These are phyloP conservation scores for Cheumatopsyche charites DNA, from an alignment of 1,140 invertebrate genomes.

Conservation along the genomic window DNA sequence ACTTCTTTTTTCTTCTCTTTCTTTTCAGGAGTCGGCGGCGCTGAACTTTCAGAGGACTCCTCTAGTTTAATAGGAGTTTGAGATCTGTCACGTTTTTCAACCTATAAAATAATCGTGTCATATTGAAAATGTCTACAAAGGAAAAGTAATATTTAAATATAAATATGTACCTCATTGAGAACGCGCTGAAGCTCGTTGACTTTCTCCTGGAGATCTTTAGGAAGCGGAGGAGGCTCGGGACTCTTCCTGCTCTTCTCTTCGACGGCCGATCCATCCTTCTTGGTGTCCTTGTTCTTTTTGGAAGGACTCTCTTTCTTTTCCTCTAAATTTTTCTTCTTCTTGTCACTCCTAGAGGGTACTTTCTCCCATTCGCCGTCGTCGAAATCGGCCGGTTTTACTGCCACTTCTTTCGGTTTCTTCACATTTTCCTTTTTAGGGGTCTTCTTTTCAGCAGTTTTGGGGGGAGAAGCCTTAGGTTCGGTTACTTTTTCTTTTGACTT, in stretches of 20 bases:
- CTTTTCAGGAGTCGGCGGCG: constrained; percentile 51
- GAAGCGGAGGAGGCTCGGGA: constrained; percentile 48
- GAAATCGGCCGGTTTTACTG: constrained; percentile 73
- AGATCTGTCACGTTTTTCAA: constrained; percentile 55
- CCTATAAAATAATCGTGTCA: constrained; percentile 51
- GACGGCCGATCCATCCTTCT: constrained; percentile 53
- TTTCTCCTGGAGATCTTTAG: constrained; percentile 58
- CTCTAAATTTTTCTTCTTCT: constrained; percentile 64
- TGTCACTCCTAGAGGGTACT: constrained; percentile 70
- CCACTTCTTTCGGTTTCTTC: constrained; percentile 62
- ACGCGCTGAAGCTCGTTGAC: constrained; percentile 59
- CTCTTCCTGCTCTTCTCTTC: constrained; percentile 51
- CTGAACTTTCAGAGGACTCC: constrained; percentile 14
- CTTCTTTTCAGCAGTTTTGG: constrained; percentile 55
- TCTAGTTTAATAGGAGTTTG: constrained; percentile 42
- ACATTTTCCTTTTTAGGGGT: constrained; percentile 61
- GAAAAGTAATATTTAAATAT: not conserved
- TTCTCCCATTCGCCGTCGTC: constrained; percentile 78
- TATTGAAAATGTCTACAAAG: not conserved
- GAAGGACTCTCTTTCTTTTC: constrained; percentile 63
- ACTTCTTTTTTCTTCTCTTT: constrained; percentile 60
- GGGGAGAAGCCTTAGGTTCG: constrained; percentile 54
- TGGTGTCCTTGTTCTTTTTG: constrained; percentile 53
- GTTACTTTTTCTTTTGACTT: constrained; percentile 50
- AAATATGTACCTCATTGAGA: constrained; percentile 58